phyloP scores from a whole-genome alignment of 2,888 invertebrate genomes.

The Lampropteryx suffumata region DNA sequence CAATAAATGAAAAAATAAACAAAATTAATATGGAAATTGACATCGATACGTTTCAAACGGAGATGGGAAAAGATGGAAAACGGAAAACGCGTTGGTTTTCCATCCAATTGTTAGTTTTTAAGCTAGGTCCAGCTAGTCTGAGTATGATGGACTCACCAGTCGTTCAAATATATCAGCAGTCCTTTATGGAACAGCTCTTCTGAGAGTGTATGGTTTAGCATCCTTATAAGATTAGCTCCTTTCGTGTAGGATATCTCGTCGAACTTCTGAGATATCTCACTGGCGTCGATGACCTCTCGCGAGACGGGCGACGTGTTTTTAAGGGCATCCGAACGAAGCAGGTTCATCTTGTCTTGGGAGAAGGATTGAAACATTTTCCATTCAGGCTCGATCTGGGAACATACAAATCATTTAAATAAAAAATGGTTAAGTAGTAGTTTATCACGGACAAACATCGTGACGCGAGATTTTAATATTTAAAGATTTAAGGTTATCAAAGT shows the following conservation, averaged over 20 bases:
- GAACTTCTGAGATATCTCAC: conserved; percentile 84
- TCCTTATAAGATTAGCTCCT: conserved; percentile 82
- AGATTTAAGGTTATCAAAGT: too few relatives aligned
- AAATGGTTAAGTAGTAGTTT: too few relatives aligned
- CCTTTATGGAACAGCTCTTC: conserved; percentile 78
- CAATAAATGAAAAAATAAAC: too few relatives aligned
- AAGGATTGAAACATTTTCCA: conserved; percentile 82
- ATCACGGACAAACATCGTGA: too few relatives aligned
- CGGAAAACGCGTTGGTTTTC: too few relatives aligned
- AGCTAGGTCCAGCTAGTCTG: too few relatives aligned
- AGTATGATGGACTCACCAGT: conserved; percentile 67
- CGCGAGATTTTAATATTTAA: too few relatives aligned
- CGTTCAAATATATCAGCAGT: conserved; percentile 76
- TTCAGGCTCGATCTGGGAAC: conserved; percentile 75
- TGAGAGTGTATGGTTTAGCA: conserved; percentile 83
- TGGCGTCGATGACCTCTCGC: conserved; percentile 71
- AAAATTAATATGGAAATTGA: too few relatives aligned
- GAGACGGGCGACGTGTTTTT: conserved; percentile 83
- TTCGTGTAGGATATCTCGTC: conserved; percentile 83
- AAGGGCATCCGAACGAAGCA: conserved; percentile 78
- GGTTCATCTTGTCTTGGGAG: conserved; percentile 79
- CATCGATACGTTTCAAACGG: too few relatives aligned
- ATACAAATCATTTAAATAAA: too few relatives aligned
- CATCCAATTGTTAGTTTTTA: too few relatives aligned
- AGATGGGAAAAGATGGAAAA: too few relatives aligned